These are phyloP conservation scores for Coleophora deauratella DNA, from an alignment of 2,888 invertebrate species.

Conservation along the genomic window DNA sequence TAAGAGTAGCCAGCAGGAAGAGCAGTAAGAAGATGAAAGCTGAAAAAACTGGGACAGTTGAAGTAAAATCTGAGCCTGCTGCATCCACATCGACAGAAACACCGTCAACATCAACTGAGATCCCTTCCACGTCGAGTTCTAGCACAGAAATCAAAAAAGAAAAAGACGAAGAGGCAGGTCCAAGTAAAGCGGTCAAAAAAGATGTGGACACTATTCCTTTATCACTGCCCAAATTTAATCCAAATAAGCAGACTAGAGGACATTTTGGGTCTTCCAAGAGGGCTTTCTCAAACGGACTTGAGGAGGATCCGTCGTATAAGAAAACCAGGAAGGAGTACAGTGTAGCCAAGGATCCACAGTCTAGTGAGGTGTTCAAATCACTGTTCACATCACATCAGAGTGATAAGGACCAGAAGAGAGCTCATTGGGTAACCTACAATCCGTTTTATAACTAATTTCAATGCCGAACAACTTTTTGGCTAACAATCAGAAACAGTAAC, in stretches of 20 bases:
- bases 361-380: constrained; percentile 94
- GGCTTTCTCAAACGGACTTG: constrained; percentile 47
- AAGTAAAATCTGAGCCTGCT: constrained; percentile 32
- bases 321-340: constrained; percentile 87
- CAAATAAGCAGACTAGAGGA: constrained; percentile 53
- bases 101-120: background rate
- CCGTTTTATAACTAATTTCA: constrained; percentile 87
- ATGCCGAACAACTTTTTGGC: no score
- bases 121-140: constrained; percentile 17
- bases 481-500: no score
- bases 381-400: constrained; percentile 93
- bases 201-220: constrained; percentile 63
- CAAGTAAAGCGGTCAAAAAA: constrained; percentile 44
- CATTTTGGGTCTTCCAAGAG: constrained; percentile 62
- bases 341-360: constrained; percentile 92
- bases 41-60: constrained; percentile 33
- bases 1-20: constrained; percentile 79
- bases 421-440: constrained; percentile 99
- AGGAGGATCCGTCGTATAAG: constrained; percentile 80
- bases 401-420: constrained; percentile 89
- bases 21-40: constrained; percentile 76
- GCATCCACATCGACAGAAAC: constrained; percentile 19
- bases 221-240: constrained; percentile 58
- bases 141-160: constrained; percentile 29
- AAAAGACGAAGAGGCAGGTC: constrained; percentile 51